Percentiles rank a stretch among this genome's conserved stretches.
Evolutionary conservation across 2,797 vertebrate species (phyloP).

Genomic region (Poeciliopsis gracilis): DNA sequence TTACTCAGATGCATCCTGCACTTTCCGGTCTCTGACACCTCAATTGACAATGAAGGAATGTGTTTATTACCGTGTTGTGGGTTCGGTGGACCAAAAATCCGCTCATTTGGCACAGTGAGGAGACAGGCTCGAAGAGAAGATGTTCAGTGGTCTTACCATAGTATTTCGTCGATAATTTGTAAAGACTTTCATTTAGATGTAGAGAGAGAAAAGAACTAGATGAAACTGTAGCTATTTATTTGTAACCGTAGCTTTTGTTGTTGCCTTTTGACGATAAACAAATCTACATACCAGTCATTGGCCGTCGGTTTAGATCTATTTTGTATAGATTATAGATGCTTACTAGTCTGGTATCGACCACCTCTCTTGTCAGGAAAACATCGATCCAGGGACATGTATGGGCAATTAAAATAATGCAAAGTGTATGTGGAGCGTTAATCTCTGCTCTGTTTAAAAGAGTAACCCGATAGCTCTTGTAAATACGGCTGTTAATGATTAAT

Average conservation of each 20-base stretch:
- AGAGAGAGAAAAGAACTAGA: slow-evolving; percentile 16
- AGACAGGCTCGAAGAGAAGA: slow-evolving; percentile 27
- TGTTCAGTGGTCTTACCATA: slow-evolving; percentile 55
- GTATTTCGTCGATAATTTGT: slow-evolving; percentile 57
- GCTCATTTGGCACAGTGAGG: slow-evolving; percentile 19
- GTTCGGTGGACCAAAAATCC: slow-evolving; percentile 66
- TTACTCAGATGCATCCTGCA: slow-evolving; percentile 62
- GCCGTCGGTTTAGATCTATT: slow-evolving; percentile 46
- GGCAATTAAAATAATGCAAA: slow-evolving; percentile 64
- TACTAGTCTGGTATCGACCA: slow-evolving; percentile 52
- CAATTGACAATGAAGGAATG: slow-evolving; percentile 62
- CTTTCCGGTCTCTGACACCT: slow-evolving; percentile 63
- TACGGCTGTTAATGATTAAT: slow-evolving; percentile 57
- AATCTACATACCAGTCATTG: slow-evolving; percentile 40
- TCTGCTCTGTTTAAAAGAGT: slow-evolving; percentile 78
- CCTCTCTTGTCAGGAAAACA: slow-evolving; percentile 69
- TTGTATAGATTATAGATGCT: slow-evolving; percentile 47
- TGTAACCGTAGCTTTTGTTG: slow-evolving; percentile 69
- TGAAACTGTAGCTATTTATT: slow-evolving; percentile 28
- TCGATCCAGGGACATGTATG: slow-evolving; percentile 64
- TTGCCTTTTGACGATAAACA: slow-evolving; percentile 53
- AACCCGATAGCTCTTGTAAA: slow-evolving; percentile 69
- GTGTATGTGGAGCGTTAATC: slow-evolving; percentile 52
- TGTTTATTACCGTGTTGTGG: slow-evolving; percentile 45
- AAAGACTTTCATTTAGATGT: slow-evolving; percentile 68